Evolutionary conservation across 2,113 vertebrate species (phyloP), one percentile per base, ranked within the genome.

Genomic region (Tautogolabrus adspersus): DNA sequence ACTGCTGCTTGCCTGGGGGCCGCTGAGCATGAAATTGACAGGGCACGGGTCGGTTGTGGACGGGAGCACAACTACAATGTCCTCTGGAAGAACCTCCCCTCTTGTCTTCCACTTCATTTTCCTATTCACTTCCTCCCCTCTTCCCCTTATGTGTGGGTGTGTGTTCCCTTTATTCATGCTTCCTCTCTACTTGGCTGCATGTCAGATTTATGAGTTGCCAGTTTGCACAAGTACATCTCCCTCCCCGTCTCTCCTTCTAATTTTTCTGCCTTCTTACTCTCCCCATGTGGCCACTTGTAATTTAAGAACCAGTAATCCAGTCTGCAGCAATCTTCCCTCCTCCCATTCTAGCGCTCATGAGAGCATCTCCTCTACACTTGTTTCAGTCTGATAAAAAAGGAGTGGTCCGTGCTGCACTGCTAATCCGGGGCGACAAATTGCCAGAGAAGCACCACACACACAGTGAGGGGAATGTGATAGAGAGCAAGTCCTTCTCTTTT

Each of bases 201-300:
- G 82, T 87, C 79, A 89, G 95, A 94, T 95, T 95, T 94, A 87
- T 89, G 89, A 90, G 81, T 47, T 91, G 89, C 87, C 85, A 88
- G 80, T 88, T 75, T 88, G 65, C 75, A 76, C 75, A 79, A 89
- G 71, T 67, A 80, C 75, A 62, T 61, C 67, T 69, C 74, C 47
- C 64, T 71, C 67, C 34, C 51, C n/a, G 68, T 77, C 57, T 19
- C 67, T 62, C 54, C 47, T 73, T 82, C 84, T 84, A 74, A 69
- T 88, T 87, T 87, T 80, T 68, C 16, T 1, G 58, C 54, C 67
- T 81, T 85, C 65, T 72, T 68, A 40, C 82, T 83, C 87, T 86
- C 69, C 89, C 83, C 85, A 67, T 87, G 91, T 77, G 86, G 75
- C 86, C 66, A 66, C 80, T 88, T 83, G 88, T 85, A 86, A 91